phyloP scores from a whole-genome alignment of 2,797 vertebrate species.

The Onychomys arenicola region DNA sequence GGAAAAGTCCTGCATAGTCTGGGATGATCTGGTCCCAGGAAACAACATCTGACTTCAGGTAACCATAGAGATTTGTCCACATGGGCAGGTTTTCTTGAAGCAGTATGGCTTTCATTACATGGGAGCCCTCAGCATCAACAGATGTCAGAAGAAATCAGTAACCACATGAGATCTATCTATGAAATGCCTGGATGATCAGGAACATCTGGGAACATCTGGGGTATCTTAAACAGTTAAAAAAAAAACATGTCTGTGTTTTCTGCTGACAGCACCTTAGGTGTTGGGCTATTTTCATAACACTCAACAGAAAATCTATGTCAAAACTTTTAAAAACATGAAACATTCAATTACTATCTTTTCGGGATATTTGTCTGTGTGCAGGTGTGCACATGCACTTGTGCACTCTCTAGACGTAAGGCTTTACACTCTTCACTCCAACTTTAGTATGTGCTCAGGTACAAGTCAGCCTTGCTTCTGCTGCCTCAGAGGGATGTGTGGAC shows the following conservation, averaged over 20 bases:
- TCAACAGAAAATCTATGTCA: not conserved
- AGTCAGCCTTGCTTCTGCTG: not conserved
- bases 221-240: not conserved
- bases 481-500: conserved; percentile 73
- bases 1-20: not conserved
- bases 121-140: not conserved
- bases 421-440: not conserved
- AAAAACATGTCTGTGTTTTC: not conserved
- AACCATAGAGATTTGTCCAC: too few relatives aligned
- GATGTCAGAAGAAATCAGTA: not conserved
- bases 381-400: too few relatives aligned
- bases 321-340: conserved; percentile 8
- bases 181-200: not conserved
- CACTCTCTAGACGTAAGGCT: not conserved
- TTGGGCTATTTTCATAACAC: not conserved
- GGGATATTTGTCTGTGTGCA: not conserved
- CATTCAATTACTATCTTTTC: not conserved
- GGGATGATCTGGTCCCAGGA: too few relatives aligned
- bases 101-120: not conserved
- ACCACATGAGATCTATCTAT: accelerated
- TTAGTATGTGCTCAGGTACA: not conserved
- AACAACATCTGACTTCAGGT: not conserved
- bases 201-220: accelerated
- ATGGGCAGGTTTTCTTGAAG: not conserved
- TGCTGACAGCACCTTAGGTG: not conserved